phyloP scores from a whole-genome alignment of 2,113 vertebrate species.

The Neopipo cinnamomea region DNA sequence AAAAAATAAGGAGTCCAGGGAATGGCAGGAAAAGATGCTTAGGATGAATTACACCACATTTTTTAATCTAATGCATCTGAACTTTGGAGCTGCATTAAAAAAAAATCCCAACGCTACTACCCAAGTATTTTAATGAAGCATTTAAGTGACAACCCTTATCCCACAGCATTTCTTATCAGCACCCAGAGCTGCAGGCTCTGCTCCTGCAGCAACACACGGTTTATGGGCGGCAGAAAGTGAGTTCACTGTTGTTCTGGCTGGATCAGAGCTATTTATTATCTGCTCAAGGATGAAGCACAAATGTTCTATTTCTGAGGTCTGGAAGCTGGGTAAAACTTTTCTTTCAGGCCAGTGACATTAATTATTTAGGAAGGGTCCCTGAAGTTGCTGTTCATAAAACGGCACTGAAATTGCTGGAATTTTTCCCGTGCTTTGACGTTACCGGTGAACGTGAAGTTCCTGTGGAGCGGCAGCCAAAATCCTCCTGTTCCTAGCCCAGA shows the following conservation, averaged over 20 bases:
- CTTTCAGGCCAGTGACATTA: background rate
- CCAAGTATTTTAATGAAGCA: background rate
- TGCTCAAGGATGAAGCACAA: background rate
- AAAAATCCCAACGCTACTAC: background rate
- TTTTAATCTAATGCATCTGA: background rate
- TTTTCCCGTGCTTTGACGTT: background rate
- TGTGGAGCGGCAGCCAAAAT: background rate
- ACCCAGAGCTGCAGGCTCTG: background rate
- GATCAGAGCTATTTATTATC: background rate
- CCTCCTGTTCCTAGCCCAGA: background rate
- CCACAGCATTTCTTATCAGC: background rate
- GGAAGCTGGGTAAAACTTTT: background rate
- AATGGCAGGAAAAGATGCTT: background rate
- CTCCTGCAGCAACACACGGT: background rate
- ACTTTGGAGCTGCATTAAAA: background rate
- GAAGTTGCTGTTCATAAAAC: background rate
- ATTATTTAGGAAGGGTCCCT: background rate
- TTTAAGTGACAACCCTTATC: background rate
- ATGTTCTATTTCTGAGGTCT: background rate
- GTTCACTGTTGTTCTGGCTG: fast-evolving
- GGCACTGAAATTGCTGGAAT: background rate
- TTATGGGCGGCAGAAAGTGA: background rate
- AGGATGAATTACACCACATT: background rate
- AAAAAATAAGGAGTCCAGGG: background rate
- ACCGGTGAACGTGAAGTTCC: fast-evolving